Conservation (phyloP, 1,140 invertebrate genomes). For the Calycopis cecrops region DNA sequence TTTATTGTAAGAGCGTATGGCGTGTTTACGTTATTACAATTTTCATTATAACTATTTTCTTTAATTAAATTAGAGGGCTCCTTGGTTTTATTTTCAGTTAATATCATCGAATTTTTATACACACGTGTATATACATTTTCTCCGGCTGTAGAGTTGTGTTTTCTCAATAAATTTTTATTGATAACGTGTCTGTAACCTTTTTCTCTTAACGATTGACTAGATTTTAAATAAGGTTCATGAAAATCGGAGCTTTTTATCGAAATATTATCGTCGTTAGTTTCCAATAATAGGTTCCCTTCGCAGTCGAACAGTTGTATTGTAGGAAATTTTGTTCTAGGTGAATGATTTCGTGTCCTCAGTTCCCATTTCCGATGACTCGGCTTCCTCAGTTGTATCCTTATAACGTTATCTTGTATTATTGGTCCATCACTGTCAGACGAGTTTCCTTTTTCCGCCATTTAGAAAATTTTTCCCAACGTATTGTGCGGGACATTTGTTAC, state of each 20-base stretch:
- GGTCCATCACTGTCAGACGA: constrained; percentile 63
- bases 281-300: constrained; percentile 69
- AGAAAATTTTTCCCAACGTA: constrained; percentile 30
- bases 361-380: constrained; percentile 70
- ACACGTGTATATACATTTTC: constrained; percentile 66
- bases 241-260: constrained; percentile 67
- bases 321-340: constrained; percentile 64
- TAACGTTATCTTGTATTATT: constrained; percentile 69
- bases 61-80: neutral
- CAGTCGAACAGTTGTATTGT: constrained; percentile 73
- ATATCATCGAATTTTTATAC: constrained; percentile 37
- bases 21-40: constrained; percentile 56
- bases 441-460: constrained; percentile 53
- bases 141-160: constrained; percentile 66
- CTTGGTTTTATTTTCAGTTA: constrained; percentile 25
- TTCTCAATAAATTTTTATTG: constrained; percentile 47
- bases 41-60: constrained; percentile 10
- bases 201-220: constrained; percentile 56
- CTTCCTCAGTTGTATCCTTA: constrained; percentile 69
- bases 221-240: constrained; percentile 41
- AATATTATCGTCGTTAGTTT: constrained; percentile 73
- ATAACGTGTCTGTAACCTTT: constrained; percentile 58
- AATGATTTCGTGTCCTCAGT: constrained; percentile 64
- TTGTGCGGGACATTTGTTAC: constrained; percentile 27
- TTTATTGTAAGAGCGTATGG: constrained; percentile 55